A percentile compares a stretch with the other conserved stretches of the same genome.
phyloP scores from a whole-genome alignment of 2,113 vertebrate genomes.

The Embiotoca jacksoni region DNA sequence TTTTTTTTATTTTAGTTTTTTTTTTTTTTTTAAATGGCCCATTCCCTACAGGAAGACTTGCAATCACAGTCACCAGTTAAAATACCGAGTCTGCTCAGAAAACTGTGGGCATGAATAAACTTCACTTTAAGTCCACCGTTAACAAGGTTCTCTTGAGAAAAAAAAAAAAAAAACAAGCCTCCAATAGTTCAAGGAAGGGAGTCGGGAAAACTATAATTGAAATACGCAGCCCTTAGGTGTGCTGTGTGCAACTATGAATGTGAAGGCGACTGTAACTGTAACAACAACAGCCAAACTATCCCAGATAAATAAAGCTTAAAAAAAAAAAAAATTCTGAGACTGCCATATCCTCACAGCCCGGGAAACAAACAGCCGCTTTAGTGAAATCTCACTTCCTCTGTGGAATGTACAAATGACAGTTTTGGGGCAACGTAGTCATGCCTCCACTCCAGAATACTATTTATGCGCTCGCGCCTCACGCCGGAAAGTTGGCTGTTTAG shows the following conservation, averaged over 20 bases:
- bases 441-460: constrained; percentile 40
- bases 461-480: constrained; percentile 39
- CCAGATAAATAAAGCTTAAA: constrained; percentile 46
- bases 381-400: constrained; percentile 52
- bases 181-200: constrained; percentile 34
- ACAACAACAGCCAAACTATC: constrained; percentile 28
- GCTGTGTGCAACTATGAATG: constrained; percentile 31
- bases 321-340: constrained; percentile 36
- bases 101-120: constrained; percentile 13
- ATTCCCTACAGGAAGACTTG: not conserved
- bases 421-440: constrained; percentile 70
- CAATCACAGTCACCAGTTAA: constrained; percentile 2
- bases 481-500: constrained; percentile 49
- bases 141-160: not conserved
- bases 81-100: not conserved
- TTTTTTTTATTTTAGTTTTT: not conserved
- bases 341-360: constrained; percentile 29
- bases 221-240: constrained; percentile 37
- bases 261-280: constrained; percentile 20
- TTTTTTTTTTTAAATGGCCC: constrained; percentile 2
- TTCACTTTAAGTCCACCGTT: not conserved
- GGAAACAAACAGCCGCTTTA: constrained; percentile 60
- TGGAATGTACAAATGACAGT: constrained; percentile 72
- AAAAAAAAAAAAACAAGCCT: constrained; percentile 5
- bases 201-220: constrained; percentile 34